Evolutionary conservation across 2,113 vertebrate species (phyloP).

Genomic region (rabbit (Oryctolagus cuniculus)): DNA sequence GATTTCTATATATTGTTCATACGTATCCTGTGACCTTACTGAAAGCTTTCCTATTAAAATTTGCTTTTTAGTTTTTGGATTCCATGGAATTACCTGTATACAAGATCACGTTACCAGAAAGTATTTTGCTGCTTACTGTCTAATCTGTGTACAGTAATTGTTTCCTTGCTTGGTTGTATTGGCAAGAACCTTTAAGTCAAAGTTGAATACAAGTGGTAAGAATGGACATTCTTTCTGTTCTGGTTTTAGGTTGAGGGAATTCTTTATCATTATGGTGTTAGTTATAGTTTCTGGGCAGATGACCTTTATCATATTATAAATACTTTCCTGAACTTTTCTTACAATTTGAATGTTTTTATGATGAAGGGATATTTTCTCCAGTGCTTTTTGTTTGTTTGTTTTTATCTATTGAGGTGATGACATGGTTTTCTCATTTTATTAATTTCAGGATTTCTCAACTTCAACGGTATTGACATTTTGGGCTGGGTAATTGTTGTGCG

Average conservation of each 20-base stretch:
- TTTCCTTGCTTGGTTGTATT: background rate
- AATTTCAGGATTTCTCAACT: background rate
- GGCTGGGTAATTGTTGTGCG: background rate
- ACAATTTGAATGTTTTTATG: background rate
- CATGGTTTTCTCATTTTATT: background rate
- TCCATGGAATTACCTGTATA: background rate
- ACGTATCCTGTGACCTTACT: background rate
- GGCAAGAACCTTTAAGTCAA: background rate
- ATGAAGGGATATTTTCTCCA: background rate
- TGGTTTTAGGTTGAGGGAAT: background rate
- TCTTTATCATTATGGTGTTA: background rate
- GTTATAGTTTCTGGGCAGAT: background rate
- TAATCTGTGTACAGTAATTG: background rate
- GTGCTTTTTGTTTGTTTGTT: background rate
- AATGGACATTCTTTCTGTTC: background rate
- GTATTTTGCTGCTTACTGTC: background rate
- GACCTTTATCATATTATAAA: background rate
- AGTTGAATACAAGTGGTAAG: background rate
- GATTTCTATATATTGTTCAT: background rate
- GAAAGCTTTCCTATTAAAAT: background rate
- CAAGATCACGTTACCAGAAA: background rate
- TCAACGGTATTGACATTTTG: background rate
- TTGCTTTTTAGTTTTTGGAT: background rate
- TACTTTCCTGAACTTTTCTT: background rate
- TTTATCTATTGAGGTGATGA: background rate